phyloP scores from a whole-genome alignment of 2,797 vertebrate species.

The Coregonus ussuriensis region DNA sequence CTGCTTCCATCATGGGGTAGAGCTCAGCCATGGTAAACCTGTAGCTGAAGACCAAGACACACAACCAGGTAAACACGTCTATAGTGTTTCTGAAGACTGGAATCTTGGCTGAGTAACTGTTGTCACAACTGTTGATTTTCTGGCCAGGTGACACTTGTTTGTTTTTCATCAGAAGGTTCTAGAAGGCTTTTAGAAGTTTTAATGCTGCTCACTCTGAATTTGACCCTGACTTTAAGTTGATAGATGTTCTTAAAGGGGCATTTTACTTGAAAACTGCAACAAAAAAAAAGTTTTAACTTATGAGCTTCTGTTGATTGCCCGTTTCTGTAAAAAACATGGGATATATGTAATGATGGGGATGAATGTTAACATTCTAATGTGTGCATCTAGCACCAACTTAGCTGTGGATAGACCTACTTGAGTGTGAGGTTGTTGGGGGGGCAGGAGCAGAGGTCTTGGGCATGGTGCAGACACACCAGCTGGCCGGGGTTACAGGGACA shows the following conservation, averaged over 20 bases:
- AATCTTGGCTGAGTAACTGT: background rate
- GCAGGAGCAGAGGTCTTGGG: constrained; percentile 86
- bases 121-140: background rate
- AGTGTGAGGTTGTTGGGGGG: constrained; percentile 81
- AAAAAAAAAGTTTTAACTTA: background rate
- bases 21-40: constrained; percentile 89
- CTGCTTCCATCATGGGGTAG: constrained; percentile 82
- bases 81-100: background rate
- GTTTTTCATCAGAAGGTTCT: background rate
- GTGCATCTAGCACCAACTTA: too few relatives aligned
- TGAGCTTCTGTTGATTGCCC: too few relatives aligned
- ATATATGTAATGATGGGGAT: too few relatives aligned
- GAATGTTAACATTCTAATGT: too few relatives aligned
- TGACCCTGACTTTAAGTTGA: background rate
- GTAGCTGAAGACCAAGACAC: constrained; percentile 73
- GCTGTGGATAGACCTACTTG: constrained; percentile 76
- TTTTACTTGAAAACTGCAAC: background rate
- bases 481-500: constrained; percentile 86
- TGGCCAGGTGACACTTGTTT: background rate
- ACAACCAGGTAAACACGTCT: background rate
- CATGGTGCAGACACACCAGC: constrained; percentile 90
- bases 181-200: background rate
- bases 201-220: background rate
- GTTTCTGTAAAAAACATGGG: too few relatives aligned
- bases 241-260: background rate